Base-by-base conservation (phyloP, 2,888 invertebrate genomes). In the Eutolmus rufibarbis region DNA sequence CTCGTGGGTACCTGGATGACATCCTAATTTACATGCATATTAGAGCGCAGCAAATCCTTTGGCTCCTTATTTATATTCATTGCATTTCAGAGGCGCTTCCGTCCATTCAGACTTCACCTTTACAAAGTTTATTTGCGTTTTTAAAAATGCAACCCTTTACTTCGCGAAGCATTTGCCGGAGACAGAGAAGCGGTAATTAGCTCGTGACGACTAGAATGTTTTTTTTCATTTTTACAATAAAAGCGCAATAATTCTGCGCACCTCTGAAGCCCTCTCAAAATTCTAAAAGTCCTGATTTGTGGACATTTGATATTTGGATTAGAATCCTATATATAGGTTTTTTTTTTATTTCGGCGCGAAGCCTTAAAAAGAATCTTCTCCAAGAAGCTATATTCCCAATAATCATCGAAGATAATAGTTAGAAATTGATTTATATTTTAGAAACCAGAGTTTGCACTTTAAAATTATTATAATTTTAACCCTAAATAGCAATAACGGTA, bases 1-100 rank as follows among this genome's bases (percentile, higher is more conserved):
- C 28, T 43, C 14, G 19, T 23, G 46, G 40, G n/a, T n/a, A 14
- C 31, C 14, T 51, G 40, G 79, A 28, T 79, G 51, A 31, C 86
- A 76, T 76, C 86, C 87, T 87, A 88, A 88, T 88, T 88, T 88
- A 87, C 86, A 87, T 88, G 85, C 88, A 88, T 87, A 87, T 87
- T 88, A 87, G 86, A 88, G 82, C 82, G 37, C 74, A 37, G 77
- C 84, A 40, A 43, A 66, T 76, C 78, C 66, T 57, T 66, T 43
- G 46, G 79, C 79, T 87, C 88, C 88, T 87, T 85, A 87, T 88
- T 88, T 88, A 88, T 88, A 88, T 88, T 88, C 88, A 88, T 88
- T 88, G 88, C 88, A 87, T 88, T 78, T 86, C 82, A 84, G 84
- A 88, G 84, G 82, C 76, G 76, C 87, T 88, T 85, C 88, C 81